Evolutionary conservation across 2,113 vertebrate genomes (phyloP).

Genomic region (Syngnathus floridae): DNA sequence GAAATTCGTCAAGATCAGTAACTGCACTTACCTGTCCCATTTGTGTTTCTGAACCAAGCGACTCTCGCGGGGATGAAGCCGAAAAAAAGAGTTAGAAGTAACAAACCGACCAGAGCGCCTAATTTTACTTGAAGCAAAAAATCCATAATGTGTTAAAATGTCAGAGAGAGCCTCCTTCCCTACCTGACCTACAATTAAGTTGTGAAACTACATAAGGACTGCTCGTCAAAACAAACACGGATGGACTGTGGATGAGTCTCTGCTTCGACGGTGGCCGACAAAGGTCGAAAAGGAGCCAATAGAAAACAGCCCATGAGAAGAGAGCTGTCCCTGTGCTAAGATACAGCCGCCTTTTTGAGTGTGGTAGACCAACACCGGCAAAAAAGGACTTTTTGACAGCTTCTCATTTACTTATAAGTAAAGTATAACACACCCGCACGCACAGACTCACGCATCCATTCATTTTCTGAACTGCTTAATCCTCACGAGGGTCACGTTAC

Average conservation of each 20-base stretch:
- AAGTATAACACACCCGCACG: too few species aligned
- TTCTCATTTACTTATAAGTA: too few species aligned
- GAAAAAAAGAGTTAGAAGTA: conserved; percentile 67
- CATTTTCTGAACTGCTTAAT: too few species aligned
- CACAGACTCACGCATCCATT: too few species aligned
- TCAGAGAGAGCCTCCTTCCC: background rate
- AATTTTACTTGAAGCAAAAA: conserved; percentile 71
- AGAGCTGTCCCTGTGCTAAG: too few species aligned
- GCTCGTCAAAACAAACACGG: background rate
- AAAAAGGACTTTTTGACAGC: too few species aligned
- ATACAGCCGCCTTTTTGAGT: background rate
- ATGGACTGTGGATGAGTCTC: rapidly evolving
- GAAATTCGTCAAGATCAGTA: background rate
- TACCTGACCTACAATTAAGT: background rate
- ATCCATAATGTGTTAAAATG: conserved; percentile 49
- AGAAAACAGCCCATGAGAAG: too few species aligned
- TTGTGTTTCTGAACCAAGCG: conserved; percentile 63
- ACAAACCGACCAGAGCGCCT: conserved; percentile 65
- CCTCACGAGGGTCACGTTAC: too few species aligned
- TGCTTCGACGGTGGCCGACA: conserved; percentile 15
- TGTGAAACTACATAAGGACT: background rate
- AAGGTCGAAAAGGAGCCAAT: background rate
- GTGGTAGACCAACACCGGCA: background rate
- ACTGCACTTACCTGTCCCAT: conserved; percentile 62
- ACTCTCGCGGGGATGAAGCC: conserved; percentile 72